Percentiles rank a stretch among this genome's conserved stretches.
Evolutionary conservation across 2,797 vertebrate species (phyloP).

Genomic region (Limosa lapponica): DNA sequence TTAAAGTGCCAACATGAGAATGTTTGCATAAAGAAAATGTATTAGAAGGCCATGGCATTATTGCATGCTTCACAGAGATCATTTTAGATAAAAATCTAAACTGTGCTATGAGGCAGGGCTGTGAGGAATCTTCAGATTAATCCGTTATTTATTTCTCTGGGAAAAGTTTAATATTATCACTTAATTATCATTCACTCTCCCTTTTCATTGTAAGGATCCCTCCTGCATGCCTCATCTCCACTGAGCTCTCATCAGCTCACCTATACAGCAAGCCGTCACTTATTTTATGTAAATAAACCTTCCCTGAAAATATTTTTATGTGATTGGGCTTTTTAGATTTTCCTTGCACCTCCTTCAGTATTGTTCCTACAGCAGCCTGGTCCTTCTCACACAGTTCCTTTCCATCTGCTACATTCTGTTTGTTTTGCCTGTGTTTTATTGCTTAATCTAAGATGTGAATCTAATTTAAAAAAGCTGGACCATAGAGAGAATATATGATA

Average conservation of each 20-base stretch:
- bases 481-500: not conserved
- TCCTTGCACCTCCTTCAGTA: constrained; percentile 46
- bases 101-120: not conserved
- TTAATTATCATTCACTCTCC: not conserved
- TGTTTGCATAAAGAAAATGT: not conserved
- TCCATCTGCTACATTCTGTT: constrained; percentile 56
- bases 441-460: not conserved
- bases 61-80: not conserved
- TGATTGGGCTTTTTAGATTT: constrained; percentile 57
- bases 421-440: constrained; percentile 24
- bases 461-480: not conserved
- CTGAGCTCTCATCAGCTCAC: not conserved
- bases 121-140: constrained; percentile 17
- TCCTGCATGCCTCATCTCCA: not conserved
- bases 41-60: not conserved
- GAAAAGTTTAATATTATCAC: not conserved
- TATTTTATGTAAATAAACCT: constrained; percentile 2
- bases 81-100: constrained; percentile 23
- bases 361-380: constrained; percentile 41
- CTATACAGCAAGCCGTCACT: not conserved
- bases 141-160: not conserved
- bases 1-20: not conserved
- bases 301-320: constrained; percentile 38
- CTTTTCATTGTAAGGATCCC: not conserved
- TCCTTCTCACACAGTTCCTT: not conserved